Evolutionary conservation across 2,888 invertebrate genomes (phyloP), one percentile per base, ranked within the genome.

Genomic region (Ectropis crepuscularia): DNA sequence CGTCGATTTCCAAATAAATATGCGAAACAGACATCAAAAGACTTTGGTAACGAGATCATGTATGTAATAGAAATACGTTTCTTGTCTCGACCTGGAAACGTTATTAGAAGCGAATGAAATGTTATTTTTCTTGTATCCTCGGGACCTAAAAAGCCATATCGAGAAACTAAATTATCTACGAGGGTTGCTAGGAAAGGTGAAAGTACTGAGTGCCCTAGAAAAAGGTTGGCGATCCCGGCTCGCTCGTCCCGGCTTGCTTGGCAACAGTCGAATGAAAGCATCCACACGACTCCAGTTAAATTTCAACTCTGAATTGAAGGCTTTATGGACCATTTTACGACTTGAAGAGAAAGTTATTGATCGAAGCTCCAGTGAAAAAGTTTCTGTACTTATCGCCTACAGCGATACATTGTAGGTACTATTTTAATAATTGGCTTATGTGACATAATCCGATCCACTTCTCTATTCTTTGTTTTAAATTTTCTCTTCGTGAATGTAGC

Each of bases 281-380:
- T 76, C 53, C 42, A 51, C 53, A 6, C 2, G 1, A 5, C 6
- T 0, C 11, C 78, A 74, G 45, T 7, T 51, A 5, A 82, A 68
- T 72, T 57, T 69, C 42, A 16, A 76, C 80, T 68, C 68, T 85
- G 81, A 41, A 0, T 0, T 0, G 0, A 0, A 0, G 0, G 0
- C 0, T 0, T 5, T 77, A 81, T 64, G 61, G 77, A 72, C 36
- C 6, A 43, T 59, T 78, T 78, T 74, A 0, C 4, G n/a, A 50
- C 68, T 62, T 0, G 37, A 0, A 6, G 0, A 6, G 41, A 60
- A 72, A 80, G 82, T 88, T 92, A 92, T 92, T 89, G 92, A 92
- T 92, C 92, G 87, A 77, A 86, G 81, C 88, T 88, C 83, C 84
- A 80, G 88, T 88, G 88, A 90, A 90, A 90, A 91, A 90, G 85